phyloP scores from a whole-genome alignment of 1,140 invertebrate species.

The Drosophila dunni region DNA sequence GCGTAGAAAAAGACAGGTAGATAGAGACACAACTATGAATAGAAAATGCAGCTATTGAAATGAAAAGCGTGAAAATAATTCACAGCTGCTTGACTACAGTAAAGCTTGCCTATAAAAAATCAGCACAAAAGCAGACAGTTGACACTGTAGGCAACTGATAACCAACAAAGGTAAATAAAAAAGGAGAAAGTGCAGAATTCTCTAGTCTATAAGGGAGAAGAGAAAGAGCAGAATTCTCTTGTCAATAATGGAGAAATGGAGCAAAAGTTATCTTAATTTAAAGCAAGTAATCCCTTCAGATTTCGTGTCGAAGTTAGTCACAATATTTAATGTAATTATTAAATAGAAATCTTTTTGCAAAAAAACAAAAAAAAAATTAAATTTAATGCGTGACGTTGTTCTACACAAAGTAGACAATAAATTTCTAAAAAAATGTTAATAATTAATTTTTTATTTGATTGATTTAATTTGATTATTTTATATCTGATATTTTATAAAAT shows the following conservation, averaged over 20 bases:
- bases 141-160: conserved; percentile 2
- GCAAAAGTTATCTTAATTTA: not conserved
- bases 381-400: too few species aligned
- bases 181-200: not conserved
- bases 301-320: too few species aligned
- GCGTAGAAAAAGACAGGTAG: not conserved
- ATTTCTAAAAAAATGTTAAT: too few species aligned
- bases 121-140: not conserved
- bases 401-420: too few species aligned
- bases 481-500: not conserved
- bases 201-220: too few species aligned
- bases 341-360: too few species aligned
- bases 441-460: too few species aligned
- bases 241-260: not conserved
- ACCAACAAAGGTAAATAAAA: not conserved
- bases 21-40: conserved; percentile 18
- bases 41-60: conserved; percentile 13
- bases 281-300: too few species aligned
- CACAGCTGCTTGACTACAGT: conserved; percentile 12
- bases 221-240: not conserved
- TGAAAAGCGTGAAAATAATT: conserved; percentile 16
- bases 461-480: too few species aligned
- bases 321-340: too few species aligned
- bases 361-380: too few species aligned
- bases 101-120: not conserved